These are phyloP conservation scores for Decapterus maruadsi DNA, from an alignment of 2,797 vertebrate species.

Conservation along the genomic window DNA sequence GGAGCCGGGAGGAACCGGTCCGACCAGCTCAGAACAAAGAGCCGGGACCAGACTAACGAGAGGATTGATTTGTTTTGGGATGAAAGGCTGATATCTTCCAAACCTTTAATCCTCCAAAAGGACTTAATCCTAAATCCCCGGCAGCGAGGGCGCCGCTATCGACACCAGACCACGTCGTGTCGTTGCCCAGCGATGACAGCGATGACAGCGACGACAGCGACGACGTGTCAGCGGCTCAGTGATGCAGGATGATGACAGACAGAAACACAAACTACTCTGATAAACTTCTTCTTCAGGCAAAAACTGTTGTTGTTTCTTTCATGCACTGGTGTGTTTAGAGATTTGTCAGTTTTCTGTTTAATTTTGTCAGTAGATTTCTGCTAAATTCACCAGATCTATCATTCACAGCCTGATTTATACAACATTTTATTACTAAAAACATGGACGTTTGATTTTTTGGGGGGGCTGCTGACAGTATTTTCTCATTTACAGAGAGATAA, in stretches of 20 bases:
- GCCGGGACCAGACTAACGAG: neutral
- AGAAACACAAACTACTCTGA: no score
- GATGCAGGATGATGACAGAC: neutral
- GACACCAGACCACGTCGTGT: conserved; percentile 6
- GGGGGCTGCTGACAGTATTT: no score
- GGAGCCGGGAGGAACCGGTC: neutral
- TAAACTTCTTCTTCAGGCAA: no score
- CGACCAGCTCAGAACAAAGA: neutral
- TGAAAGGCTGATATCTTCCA: conserved; percentile 17
- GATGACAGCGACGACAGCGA: neutral
- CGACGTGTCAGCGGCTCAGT: neutral
- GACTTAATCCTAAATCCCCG: conserved; percentile 30
- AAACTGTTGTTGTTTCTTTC: no score
- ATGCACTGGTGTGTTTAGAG: no score
- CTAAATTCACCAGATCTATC: no score
- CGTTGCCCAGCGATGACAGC: neutral
- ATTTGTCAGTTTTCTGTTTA: no score
- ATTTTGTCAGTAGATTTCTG: no score
- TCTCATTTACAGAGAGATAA: no score
- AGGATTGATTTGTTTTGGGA: conserved; percentile 7
- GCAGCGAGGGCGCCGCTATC: conserved; percentile 2
- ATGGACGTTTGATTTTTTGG: no score
- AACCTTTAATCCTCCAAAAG: conserved; percentile 32
- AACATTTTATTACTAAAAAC: no score
- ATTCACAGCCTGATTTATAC: no score